These are phyloP conservation scores for Champsocephalus esox DNA, from an alignment of 2,797 vertebrate genomes.

Conservation along the genomic window DNA sequence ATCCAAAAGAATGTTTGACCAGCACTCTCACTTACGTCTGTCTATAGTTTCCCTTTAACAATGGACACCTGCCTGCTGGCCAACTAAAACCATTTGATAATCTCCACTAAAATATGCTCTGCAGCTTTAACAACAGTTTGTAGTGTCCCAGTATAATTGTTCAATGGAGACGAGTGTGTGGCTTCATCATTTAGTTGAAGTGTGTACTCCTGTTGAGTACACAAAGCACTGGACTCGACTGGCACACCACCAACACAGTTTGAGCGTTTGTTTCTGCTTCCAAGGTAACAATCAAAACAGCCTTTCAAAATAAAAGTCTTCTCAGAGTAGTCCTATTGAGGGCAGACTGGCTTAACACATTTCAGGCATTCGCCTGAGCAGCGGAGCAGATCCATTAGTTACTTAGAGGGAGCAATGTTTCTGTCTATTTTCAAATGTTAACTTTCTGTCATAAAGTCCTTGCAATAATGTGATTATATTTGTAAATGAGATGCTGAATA, in stretches of 20 bases:
- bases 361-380: not conserved
- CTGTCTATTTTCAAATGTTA: too few relatives aligned
- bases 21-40: constrained; percentile 29
- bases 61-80: constrained; percentile 29
- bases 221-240: constrained; percentile 5
- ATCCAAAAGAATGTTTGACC: constrained; percentile 66
- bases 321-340: constrained; percentile 35
- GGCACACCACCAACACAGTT: constrained; percentile 40
- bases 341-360: constrained; percentile 28
- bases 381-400: too few relatives aligned
- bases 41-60: constrained; percentile 27
- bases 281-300: constrained; percentile 69
- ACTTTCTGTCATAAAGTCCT: too few relatives aligned
- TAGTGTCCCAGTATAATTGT: constrained; percentile 25
- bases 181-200: constrained; percentile 40
- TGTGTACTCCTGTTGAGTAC: constrained; percentile 18
- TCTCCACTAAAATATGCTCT: constrained; percentile 39
- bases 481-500: too few relatives aligned
- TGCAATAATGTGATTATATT: too few relatives aligned
- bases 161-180: constrained; percentile 23
- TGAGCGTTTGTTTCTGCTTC: constrained; percentile 56
- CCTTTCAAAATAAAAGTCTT: constrained; percentile 57
- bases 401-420: too few relatives aligned
- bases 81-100: constrained; percentile 44
- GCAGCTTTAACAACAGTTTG: constrained; percentile 20